A percentile compares a stretch with the other conserved stretches of the same genome.
These are phyloP conservation scores for Diglossa brunneiventris DNA, from an alignment of 2,113 vertebrate species.

Conservation along the genomic window DNA sequence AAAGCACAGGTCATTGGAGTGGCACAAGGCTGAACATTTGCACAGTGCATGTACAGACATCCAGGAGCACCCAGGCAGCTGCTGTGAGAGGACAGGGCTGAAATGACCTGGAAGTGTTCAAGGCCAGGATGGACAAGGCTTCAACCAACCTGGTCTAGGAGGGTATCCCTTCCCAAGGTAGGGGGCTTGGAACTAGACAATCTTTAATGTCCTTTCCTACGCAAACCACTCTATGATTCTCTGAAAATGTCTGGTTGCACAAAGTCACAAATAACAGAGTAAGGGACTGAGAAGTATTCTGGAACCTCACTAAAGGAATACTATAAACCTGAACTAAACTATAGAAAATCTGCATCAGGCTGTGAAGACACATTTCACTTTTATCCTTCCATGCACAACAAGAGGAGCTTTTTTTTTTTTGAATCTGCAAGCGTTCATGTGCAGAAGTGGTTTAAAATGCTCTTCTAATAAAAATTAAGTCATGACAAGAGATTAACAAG, in stretches of 20 bases:
- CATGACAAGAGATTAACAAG: neutral
- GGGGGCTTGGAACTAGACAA: neutral
- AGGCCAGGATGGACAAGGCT: neutral
- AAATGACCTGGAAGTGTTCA: neutral
- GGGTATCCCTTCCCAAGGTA: neutral
- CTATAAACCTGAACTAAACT: neutral
- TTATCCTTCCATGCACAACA: neutral
- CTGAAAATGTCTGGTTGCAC: neutral
- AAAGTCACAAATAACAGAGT: neutral
- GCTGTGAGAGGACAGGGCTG: neutral
- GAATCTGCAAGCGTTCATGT: neutral
- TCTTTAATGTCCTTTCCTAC: neutral
- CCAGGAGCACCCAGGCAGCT: neutral
- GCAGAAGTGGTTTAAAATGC: neutral
- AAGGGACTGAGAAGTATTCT: neutral
- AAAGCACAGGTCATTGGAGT: neutral
- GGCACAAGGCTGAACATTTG: neutral
- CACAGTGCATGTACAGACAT: rapidly evolving
- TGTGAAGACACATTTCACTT: neutral
- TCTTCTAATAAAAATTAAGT: neutral
- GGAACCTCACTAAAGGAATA: neutral
- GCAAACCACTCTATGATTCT: neutral
- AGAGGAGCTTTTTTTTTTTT: neutral
- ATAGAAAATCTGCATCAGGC: neutral
- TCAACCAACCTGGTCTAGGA: neutral